Evolutionary conservation across 2,888 invertebrate genomes (phyloP).

Genomic region (Pachydiplax longipennis): DNA sequence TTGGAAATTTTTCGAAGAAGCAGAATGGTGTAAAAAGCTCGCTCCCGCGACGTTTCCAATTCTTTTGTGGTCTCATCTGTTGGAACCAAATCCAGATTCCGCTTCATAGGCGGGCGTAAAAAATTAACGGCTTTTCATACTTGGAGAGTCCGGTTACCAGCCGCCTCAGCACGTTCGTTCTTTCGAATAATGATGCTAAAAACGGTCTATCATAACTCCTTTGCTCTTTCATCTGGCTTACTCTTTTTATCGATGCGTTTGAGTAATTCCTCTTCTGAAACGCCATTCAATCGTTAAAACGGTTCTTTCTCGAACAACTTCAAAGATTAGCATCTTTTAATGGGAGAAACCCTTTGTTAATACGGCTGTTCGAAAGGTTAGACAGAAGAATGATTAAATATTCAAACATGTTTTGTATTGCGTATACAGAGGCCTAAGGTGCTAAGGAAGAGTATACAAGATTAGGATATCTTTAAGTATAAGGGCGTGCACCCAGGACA

Average conservation of each 20-base stretch:
- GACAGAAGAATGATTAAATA: too few species aligned
- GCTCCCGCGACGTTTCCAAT: not conserved
- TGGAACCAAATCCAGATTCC: not conserved
- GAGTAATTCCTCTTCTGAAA: not conserved
- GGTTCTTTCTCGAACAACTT: too few species aligned
- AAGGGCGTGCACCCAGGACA: too few species aligned
- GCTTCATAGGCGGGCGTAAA: not conserved
- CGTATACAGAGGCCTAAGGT: too few species aligned
- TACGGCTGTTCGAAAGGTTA: too few species aligned
- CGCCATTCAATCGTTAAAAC: not conserved
- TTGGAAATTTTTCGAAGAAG: not conserved
- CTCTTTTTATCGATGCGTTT: not conserved
- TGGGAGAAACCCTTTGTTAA: too few species aligned
- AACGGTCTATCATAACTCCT: not conserved
- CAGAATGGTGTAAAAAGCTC: not conserved
- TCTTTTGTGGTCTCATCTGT: not conserved
- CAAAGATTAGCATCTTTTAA: too few species aligned
- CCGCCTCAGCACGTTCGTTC: not conserved
- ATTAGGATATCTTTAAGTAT: too few species aligned
- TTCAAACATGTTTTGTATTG: too few species aligned
- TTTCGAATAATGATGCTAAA: not conserved
- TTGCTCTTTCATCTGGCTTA: not conserved
- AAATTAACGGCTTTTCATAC: not conserved
- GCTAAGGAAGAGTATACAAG: too few species aligned
- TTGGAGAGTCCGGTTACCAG: not conserved